phyloP scores from a whole-genome alignment of 2,113 vertebrate genomes.

The Vireo altiloquus region DNA sequence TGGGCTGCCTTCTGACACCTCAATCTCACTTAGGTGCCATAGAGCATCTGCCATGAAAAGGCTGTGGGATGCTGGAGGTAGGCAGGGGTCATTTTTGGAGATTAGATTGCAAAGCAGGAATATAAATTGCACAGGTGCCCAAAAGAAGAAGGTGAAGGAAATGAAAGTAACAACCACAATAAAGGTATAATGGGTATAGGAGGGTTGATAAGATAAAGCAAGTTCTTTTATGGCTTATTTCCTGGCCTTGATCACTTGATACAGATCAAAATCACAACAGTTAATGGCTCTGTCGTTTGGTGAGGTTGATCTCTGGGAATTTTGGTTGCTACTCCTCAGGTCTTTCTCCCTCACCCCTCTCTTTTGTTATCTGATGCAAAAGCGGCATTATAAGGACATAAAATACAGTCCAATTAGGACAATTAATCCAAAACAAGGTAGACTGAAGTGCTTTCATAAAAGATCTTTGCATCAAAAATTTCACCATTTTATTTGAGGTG shows the following conservation, averaged over 20 bases:
- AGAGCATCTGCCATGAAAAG: not conserved
- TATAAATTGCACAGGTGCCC: not conserved
- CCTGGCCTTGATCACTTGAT: not conserved
- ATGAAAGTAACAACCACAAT: not conserved
- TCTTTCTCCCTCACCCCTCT: not conserved
- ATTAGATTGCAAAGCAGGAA: not conserved
- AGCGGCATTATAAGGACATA: not conserved
- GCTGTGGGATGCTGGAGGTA: rapidly evolving
- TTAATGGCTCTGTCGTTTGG: not conserved
- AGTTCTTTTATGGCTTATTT: not conserved
- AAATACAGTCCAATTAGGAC: not conserved
- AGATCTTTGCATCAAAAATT: not conserved
- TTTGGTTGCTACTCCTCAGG: not conserved
- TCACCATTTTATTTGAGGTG: not conserved
- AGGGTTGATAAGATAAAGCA: slow-evolving; percentile 26
- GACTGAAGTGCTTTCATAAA: not conserved
- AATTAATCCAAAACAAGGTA: not conserved
- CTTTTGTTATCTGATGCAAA: slow-evolving; percentile 1
- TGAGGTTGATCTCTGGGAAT: not conserved
- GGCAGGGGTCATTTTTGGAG: not conserved
- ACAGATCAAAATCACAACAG: not conserved
- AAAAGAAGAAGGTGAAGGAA: not conserved
- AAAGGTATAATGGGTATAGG: not conserved
- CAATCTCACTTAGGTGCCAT: not conserved
- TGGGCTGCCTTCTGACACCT: not conserved